phyloP scores from a whole-genome alignment of 2,888 invertebrate species.

The Caenorhabditis doughertyi region DNA sequence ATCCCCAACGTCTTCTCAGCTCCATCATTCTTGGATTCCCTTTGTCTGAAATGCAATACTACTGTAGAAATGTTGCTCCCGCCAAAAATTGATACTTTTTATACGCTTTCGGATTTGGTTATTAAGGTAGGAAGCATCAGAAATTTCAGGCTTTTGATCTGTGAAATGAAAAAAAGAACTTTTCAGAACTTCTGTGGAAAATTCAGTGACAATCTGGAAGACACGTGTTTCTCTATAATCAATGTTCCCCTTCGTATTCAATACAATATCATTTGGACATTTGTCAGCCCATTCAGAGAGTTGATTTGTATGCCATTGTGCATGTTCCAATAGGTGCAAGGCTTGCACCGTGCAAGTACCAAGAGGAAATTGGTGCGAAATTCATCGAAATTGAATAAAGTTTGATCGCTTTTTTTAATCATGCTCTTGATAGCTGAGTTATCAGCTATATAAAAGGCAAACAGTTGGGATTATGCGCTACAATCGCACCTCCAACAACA shows the following conservation, averaged over 20 bases:
- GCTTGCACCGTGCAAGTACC: too few relatives aligned
- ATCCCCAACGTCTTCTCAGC: background rate
- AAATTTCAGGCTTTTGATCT: too few relatives aligned
- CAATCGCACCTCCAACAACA: too few relatives aligned
- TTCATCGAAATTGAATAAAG: too few relatives aligned
- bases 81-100: slow-evolving; percentile 27
- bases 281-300: slow-evolving; percentile 46
- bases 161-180: background rate
- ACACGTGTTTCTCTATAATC: slow-evolving; percentile 32
- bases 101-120: slow-evolving; percentile 30
- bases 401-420: too few relatives aligned
- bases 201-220: slow-evolving; percentile 20
- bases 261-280: slow-evolving; percentile 43
- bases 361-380: too few relatives aligned
- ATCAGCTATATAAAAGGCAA: too few relatives aligned
- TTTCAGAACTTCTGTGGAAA: slow-evolving; percentile 33
- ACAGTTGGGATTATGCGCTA: too few relatives aligned
- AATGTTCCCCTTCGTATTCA: slow-evolving; percentile 49
- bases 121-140: slow-evolving; percentile 34
- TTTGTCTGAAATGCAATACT: slow-evolving; percentile 32
- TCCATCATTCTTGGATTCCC: background rate
- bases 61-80: slow-evolving; percentile 47
- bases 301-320: slow-evolving; percentile 47
- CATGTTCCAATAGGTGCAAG: slow-evolving; percentile 18
- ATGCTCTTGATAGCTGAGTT: too few relatives aligned